phyloP scores from a whole-genome alignment of 2,113 vertebrate genomes.

The Chaenogobius annularis region DNA sequence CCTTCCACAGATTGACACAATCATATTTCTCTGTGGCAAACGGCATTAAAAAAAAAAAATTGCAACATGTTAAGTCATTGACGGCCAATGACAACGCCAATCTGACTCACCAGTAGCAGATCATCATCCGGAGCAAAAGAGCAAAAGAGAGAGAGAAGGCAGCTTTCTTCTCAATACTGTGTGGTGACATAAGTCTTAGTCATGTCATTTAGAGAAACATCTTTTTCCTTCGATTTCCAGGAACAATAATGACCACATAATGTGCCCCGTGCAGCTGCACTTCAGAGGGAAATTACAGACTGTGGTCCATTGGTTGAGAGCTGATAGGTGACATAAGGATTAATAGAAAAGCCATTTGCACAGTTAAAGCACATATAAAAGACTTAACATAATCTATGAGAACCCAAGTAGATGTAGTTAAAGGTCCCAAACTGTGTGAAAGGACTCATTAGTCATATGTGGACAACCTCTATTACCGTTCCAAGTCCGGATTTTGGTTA shows the following conservation, averaged over 20 bases:
- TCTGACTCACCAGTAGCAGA: constrained; percentile 46
- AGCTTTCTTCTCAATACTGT: constrained; percentile 20
- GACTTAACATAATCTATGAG: neutral
- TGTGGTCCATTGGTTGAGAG: constrained; percentile 10
- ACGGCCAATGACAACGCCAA: constrained; percentile 45
- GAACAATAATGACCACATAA: constrained; percentile 2
- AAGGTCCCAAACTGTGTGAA: neutral
- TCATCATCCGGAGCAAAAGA: constrained; percentile 16
- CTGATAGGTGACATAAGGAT: constrained; percentile 8
- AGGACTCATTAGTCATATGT: neutral
- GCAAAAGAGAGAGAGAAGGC: constrained; percentile 10
- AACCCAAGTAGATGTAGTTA: neutral
- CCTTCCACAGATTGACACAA: constrained; percentile 51
- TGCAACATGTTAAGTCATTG: constrained; percentile 30
- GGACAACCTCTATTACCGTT: neutral
- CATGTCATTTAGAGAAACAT: constrained; percentile 35
- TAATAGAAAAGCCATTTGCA: constrained; percentile 19
- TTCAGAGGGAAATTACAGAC: neutral
- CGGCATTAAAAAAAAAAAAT: constrained; percentile 60
- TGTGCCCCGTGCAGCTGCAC: constrained; percentile 3
- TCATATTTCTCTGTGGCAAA: constrained; percentile 54
- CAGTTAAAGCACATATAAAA: neutral
- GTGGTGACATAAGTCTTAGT: constrained; percentile 31
- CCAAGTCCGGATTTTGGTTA: neutral
- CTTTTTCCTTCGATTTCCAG: constrained; percentile 19